A percentile compares a stretch with the other conserved stretches of the same genome.
phyloP scores from a whole-genome alignment of 2,113 vertebrate species.

The Chionis minor region DNA sequence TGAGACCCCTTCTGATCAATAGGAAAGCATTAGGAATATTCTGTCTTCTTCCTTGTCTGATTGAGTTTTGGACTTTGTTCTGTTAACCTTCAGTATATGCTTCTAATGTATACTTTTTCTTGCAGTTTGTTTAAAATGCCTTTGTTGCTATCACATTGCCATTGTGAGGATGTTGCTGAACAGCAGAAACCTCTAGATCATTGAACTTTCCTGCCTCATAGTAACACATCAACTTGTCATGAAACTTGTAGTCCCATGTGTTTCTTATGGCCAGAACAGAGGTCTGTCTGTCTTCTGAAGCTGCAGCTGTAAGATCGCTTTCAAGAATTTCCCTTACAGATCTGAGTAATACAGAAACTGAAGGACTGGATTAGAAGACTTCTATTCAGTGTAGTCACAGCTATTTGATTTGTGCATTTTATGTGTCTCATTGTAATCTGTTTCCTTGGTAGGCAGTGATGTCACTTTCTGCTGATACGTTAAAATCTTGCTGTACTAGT shows the following conservation, averaged over 20 bases:
- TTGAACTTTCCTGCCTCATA: neutral
- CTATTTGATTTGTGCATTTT: neutral
- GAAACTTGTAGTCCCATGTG: fast-evolving
- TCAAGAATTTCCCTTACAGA: neutral
- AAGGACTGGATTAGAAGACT: neutral
- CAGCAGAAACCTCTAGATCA: neutral
- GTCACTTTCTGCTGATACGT: fast-evolving
- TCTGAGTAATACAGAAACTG: neutral
- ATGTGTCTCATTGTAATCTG: neutral
- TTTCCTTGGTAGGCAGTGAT: neutral
- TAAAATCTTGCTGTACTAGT: neutral
- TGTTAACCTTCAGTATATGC: neutral
- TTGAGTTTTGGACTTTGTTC: neutral
- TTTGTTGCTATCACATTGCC: neutral
- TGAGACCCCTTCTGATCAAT: neutral
- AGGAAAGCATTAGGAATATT: neutral
- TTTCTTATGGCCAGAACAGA: neutral
- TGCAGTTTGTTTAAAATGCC: neutral
- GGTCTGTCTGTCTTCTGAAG: neutral
- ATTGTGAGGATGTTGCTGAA: neutral
- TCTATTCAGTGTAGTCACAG: neutral
- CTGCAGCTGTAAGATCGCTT: neutral
- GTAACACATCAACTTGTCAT: neutral
- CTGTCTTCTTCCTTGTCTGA: neutral
- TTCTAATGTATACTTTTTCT: neutral